These are phyloP conservation scores for Drosophila albomicans DNA, from an alignment of 1,140 invertebrate genomes.

Conservation along the genomic window DNA sequence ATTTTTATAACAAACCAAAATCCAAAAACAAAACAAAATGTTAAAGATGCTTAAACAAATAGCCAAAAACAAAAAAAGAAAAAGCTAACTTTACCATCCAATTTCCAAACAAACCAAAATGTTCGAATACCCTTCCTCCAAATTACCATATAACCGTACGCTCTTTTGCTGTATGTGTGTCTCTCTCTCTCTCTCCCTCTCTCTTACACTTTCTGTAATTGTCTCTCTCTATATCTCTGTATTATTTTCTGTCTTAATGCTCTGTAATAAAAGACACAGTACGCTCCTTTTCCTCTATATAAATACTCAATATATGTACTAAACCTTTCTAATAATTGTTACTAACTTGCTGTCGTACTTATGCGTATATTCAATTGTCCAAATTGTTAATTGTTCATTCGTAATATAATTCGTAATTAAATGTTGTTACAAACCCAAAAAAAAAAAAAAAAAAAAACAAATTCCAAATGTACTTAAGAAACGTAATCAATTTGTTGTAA, in stretches of 20 bases:
- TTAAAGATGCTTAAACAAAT: slow-evolving; percentile 48
- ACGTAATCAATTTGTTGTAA: slow-evolving; percentile 45
- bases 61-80: slow-evolving; percentile 24
- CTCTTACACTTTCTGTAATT: slow-evolving; percentile 30
- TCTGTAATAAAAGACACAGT: slow-evolving; percentile 49
- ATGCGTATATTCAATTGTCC: slow-evolving; percentile 62
- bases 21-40: slow-evolving; percentile 34
- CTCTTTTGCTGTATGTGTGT: slow-evolving; percentile 59
- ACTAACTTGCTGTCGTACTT: slow-evolving; percentile 77
- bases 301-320: slow-evolving; percentile 30
- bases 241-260: slow-evolving; percentile 41
- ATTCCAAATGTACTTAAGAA: slow-evolving; percentile 34
- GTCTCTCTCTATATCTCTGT: slow-evolving; percentile 45
- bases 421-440: slow-evolving; percentile 48
- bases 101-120: slow-evolving; percentile 54
- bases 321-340: slow-evolving; percentile 67
- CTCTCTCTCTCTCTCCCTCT: slow-evolving; percentile 26
- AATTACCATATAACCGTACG: slow-evolving; percentile 39
- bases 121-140: slow-evolving; percentile 43
- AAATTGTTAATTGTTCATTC: slow-evolving; percentile 71
- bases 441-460: slow-evolving; percentile 30
- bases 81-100: slow-evolving; percentile 40
- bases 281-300: slow-evolving; percentile 62
- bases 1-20: slow-evolving; percentile 32
- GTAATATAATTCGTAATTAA: slow-evolving; percentile 49